Evolutionary conservation across 2,113 vertebrate genomes (phyloP).

Genomic region (Crotalus helleri): DNA sequence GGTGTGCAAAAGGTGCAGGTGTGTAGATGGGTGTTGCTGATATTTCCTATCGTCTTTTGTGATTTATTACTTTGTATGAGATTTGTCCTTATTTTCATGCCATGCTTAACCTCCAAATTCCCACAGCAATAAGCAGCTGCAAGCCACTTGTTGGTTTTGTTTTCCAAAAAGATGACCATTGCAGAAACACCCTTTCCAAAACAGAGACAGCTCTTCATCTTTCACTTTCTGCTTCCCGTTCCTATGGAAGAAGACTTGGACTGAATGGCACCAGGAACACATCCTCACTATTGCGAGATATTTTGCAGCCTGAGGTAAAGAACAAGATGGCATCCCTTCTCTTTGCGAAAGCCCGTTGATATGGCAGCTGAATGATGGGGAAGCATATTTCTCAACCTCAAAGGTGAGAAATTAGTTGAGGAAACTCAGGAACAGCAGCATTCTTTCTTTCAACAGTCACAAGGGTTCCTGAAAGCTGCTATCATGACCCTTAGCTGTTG

Average conservation of each 20-base stretch:
- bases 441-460: not conserved
- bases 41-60: constrained; percentile 49
- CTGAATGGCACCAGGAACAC: constrained; percentile 28
- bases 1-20: constrained; percentile 41
- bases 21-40: constrained; percentile 40
- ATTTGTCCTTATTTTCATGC: constrained; percentile 52
- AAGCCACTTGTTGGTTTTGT: constrained; percentile 40
- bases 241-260: constrained; percentile 59
- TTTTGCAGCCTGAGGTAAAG: not conserved
- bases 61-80: constrained; percentile 52
- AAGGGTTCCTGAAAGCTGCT: not conserved
- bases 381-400: not conserved
- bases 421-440: not conserved
- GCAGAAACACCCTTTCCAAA: constrained; percentile 35
- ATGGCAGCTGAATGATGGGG: not conserved
- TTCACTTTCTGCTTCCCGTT: constrained; percentile 30
- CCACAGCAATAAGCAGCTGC: constrained; percentile 47
- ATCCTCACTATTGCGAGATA: constrained; percentile 36
- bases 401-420: not conserved
- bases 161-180: constrained; percentile 38
- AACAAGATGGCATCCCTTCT: not conserved
- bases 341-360: not conserved
- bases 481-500: not conserved
- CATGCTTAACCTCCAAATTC: constrained; percentile 48
- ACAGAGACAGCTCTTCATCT: constrained; percentile 14